phyloP scores from a whole-genome alignment of 2,113 vertebrate genomes.

The Potamarius usumacintae region DNA sequence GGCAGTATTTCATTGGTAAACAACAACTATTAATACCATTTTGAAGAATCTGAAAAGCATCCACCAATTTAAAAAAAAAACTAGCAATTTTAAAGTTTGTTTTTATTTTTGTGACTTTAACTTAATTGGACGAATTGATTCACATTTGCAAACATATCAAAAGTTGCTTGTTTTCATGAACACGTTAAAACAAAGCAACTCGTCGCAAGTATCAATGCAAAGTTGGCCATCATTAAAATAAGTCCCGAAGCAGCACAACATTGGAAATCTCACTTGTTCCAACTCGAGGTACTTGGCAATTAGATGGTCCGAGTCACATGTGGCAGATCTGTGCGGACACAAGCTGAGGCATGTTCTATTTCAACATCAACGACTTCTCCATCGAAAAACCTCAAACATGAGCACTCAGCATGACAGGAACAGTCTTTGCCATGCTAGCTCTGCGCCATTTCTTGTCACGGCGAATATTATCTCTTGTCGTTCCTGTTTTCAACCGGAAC shows the following conservation, averaged over 20 bases:
- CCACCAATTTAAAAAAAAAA: no score
- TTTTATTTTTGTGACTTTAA: not conserved
- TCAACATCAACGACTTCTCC: not conserved
- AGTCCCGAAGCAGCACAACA: not conserved
- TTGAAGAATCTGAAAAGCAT: not conserved
- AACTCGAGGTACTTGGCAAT: not conserved
- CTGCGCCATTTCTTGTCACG: not conserved
- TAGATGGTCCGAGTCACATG: not conserved
- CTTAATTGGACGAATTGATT: not conserved
- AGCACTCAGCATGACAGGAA: constrained; percentile 11
- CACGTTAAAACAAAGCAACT: not conserved
- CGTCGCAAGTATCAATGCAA: not conserved
- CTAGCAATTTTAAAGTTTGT: not conserved
- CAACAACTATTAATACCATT: not conserved
- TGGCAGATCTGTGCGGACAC: not conserved
- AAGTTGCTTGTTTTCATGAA: no score
- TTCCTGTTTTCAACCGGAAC: not conserved
- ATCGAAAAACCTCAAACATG: not conserved
- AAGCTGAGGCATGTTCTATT: not conserved
- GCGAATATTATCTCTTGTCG: not conserved
- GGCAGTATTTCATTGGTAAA: not conserved
- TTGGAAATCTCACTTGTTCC: not conserved
- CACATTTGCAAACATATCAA: not conserved
- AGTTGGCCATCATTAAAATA: not conserved
- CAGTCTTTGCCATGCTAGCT: not conserved